phyloP scores from a whole-genome alignment of 2,113 vertebrate species.

The Dipodomys merriami region DNA sequence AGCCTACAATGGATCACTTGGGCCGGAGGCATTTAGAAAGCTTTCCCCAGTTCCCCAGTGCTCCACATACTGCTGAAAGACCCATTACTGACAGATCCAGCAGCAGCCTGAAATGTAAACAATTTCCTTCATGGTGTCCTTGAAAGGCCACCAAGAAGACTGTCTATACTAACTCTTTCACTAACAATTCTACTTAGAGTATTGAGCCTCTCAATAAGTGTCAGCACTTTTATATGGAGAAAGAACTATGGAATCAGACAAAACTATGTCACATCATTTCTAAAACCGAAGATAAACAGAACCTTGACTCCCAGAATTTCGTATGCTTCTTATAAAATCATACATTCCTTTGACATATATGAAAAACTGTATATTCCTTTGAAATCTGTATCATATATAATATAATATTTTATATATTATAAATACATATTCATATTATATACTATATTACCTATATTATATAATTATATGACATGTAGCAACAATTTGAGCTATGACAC shows the following conservation, averaged over 20 bases:
- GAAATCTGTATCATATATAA: too few relatives aligned
- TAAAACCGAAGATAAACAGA: background rate
- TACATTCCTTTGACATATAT: too few relatives aligned
- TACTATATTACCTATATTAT: too few relatives aligned
- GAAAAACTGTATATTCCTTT: too few relatives aligned
- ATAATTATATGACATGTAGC: background rate
- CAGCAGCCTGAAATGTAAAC: background rate
- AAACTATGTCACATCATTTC: too few relatives aligned
- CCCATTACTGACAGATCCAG: background rate
- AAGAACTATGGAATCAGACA: background rate
- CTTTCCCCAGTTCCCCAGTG: too few relatives aligned
- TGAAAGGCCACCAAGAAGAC: background rate
- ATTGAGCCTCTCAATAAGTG: background rate
- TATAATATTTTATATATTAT: too few relatives aligned
- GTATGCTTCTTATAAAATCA: background rate
- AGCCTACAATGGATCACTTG: background rate
- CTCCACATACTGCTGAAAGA: too few relatives aligned
- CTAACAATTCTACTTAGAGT: too few relatives aligned
- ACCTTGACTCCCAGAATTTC: background rate
- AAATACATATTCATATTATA: too few relatives aligned
- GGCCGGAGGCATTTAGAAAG: background rate
- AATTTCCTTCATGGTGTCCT: background rate
- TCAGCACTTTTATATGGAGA: background rate
- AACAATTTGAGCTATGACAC: constrained; percentile 5
- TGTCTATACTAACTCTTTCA: background rate